These are phyloP conservation scores for Euzetes globulus DNA, from an alignment of 2,888 invertebrate genomes.

Conservation along the genomic window DNA sequence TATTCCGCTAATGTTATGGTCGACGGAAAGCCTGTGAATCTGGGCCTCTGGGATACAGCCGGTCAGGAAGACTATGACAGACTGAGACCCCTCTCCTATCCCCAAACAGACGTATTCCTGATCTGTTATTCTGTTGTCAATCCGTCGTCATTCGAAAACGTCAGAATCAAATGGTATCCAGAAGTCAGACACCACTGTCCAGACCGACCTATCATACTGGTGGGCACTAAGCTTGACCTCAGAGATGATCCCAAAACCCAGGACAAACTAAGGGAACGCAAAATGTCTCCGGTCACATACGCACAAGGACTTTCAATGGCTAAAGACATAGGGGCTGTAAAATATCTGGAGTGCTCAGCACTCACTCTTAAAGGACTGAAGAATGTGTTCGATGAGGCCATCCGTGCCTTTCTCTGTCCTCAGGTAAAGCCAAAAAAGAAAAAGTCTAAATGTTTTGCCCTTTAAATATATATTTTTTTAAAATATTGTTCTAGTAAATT, in stretches of 20 bases:
- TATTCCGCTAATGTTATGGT: conserved; percentile 93
- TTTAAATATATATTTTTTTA: no score
- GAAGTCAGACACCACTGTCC: conserved; percentile 99
- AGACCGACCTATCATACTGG: conserved; percentile 95
- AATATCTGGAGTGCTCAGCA: conserved; percentile 95
- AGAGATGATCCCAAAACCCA: conserved; percentile 94
- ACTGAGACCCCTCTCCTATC: conserved; percentile 89
- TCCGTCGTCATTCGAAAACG: conserved; percentile 98
- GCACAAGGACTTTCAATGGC: conserved; percentile 98
- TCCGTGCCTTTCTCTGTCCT: conserved; percentile 93
- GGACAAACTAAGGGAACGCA: conserved; percentile 81
- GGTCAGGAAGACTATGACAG: conserved; percentile 97
- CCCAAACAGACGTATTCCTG: conserved; percentile 97
- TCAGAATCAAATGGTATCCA: conserved; percentile 98
- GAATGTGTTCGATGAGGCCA: conserved; percentile 99
- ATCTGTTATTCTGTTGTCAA: conserved; percentile 99
- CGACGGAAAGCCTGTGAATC: conserved; percentile 90
- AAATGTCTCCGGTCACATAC: conserved; percentile 87
- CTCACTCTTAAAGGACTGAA: conserved; percentile 95
- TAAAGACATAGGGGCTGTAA: conserved; percentile 69
- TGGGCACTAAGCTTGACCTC: conserved; percentile 99
- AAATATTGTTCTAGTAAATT: no score
- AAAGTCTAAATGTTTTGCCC: no score
- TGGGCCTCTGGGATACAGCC: conserved; percentile 97
- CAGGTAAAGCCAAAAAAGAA: conserved; percentile 49